Percentiles rank a stretch among this genome's conserved stretches.
phyloP scores from a whole-genome alignment of 1,140 invertebrate genomes.

The Penaeus chinensis region DNA sequence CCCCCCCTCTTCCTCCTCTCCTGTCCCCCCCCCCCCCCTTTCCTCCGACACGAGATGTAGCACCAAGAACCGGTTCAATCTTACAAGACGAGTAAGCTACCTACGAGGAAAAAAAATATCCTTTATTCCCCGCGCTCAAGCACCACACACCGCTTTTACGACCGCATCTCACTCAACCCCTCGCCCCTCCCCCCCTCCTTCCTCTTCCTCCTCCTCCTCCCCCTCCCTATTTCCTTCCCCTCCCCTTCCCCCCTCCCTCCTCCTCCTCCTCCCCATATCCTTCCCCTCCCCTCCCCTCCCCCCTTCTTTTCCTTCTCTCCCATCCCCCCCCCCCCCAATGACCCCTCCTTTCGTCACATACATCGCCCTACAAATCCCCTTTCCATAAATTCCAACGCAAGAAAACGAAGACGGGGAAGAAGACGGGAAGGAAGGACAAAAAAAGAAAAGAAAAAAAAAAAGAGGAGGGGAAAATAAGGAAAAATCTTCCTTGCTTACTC shows the following conservation, averaged over 20 bases:
- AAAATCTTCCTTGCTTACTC: not conserved
- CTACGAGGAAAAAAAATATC: no score
- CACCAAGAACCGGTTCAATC: no score
- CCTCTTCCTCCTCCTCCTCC: not conserved
- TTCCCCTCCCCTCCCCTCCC: not conserved
- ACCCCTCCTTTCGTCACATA: not conserved
- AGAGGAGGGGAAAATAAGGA: no score
- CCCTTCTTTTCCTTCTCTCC: not conserved
- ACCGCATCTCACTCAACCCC: not conserved
- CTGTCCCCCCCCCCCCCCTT: not conserved
- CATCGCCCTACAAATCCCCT: slow-evolving; percentile 29
- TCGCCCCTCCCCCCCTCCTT: not conserved
- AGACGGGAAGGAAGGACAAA: no score
- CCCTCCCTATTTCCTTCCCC: not conserved
- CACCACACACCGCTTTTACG: no score
- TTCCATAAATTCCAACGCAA: no score
- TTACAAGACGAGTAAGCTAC: no score
- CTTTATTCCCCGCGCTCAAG: no score
- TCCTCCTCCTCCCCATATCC: not conserved
- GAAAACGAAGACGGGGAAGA: no score
- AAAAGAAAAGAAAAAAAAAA: no score
- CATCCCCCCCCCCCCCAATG: not conserved
- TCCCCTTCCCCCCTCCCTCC: not conserved
- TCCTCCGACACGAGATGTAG: no score
- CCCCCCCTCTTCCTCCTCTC: not conserved